These are phyloP conservation scores for Sphenopsis melanotis DNA, from an alignment of 2,797 vertebrate species.

Conservation along the genomic window DNA sequence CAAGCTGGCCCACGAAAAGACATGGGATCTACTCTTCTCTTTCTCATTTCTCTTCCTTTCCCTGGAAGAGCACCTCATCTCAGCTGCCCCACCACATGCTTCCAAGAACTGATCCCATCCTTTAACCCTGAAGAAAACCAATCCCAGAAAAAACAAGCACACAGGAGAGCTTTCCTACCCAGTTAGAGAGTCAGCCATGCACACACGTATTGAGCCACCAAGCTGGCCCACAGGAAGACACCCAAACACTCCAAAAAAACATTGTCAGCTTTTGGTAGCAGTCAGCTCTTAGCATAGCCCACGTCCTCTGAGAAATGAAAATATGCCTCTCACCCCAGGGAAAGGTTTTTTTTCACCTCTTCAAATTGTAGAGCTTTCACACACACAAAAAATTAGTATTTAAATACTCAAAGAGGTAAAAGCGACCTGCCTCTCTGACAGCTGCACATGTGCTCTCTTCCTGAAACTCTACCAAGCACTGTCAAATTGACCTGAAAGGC, in stretches of 20 bases:
- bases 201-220: rapidly evolving
- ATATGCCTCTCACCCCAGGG: neutral
- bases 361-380: neutral
- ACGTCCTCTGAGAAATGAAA: neutral
- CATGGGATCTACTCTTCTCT: neutral
- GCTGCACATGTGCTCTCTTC: neutral
- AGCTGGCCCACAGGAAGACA: neutral
- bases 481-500: neutral
- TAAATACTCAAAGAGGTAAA: neutral
- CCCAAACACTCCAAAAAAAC: neutral
- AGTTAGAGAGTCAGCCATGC: neutral
- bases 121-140: neutral
- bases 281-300: neutral
- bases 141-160: neutral
- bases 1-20: neutral
- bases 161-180: neutral
- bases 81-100: neutral
- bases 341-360: neutral
- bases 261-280: neutral
- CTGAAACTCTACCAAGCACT: neutral
- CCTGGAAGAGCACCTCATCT: neutral
- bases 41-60: neutral
- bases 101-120: neutral
- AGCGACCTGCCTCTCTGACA: neutral
- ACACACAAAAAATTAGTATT: neutral